Evolutionary conservation across 2,113 vertebrate species (phyloP), one percentile per base, ranked within the genome.

Genomic region (Ceyx melanurus): DNA sequence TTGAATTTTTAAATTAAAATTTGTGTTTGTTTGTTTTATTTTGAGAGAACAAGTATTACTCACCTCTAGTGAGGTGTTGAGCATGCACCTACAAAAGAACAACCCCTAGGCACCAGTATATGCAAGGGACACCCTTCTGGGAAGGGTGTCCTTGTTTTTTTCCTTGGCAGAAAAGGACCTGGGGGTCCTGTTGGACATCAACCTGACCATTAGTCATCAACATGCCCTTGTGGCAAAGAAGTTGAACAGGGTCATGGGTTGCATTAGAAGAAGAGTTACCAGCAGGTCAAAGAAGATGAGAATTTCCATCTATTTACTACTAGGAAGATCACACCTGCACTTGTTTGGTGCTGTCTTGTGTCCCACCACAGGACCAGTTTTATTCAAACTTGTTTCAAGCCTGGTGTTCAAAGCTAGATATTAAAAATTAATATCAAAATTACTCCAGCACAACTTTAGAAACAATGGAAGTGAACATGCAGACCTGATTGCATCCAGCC

Each of bases 281-380:
- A 64, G 37, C 13, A 80, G 28, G 31, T 26, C 42, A 33, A 66
- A 20, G 25, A 11, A 65, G 7, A 5, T 66, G 29, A 40, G 40
- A 19, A 2, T 45, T 76, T 25, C 12, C 19, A 1, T 45, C 31
- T 61, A 6, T 22, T 56, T 18, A 56, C 26, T 17, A 40, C 15
- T 23, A 17, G 25, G 50, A 20, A 61, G 53, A 46, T 12, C 57
- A 56, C 23, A 80, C 12, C 31, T 75, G 45, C 51, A 18, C 22
- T 77, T 37, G 8, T 66, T 71, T 6, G 4, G 28, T 23, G 28
- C 48, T 92, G 37, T 28, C 76, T 83, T 57, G 23, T 68, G 33
- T n/a, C 35, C 35, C 23, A 15, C 16, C 5, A 10, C 0, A 0
- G 45, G n/a, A 75, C 29, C 48, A 48, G 25, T 53, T 84, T 66